Percentiles rank a stretch among this genome's conserved stretches.
Evolutionary conservation across 2,888 invertebrate species (phyloP).

Genomic region (Ptilodon capucinus): DNA sequence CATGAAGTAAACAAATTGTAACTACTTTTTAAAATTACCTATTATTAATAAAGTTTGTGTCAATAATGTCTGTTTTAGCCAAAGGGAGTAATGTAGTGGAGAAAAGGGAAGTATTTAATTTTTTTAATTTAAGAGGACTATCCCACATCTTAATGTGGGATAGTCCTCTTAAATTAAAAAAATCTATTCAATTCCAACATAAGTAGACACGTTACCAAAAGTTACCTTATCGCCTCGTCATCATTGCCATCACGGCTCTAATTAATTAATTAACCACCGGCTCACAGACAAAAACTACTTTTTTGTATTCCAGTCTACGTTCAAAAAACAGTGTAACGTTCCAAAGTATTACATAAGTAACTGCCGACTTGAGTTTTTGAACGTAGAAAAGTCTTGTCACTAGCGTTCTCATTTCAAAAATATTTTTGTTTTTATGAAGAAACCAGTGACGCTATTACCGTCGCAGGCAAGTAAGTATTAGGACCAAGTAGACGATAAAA

Average conservation of each 20-base stretch:
- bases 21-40: too few relatives aligned
- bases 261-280: slow-evolving; percentile 25
- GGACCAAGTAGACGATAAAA: slow-evolving; percentile 17
- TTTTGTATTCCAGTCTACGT: slow-evolving; percentile 3
- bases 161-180: too few relatives aligned
- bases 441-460: not conserved
- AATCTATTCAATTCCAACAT: too few relatives aligned
- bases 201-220: not conserved
- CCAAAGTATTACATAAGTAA: slow-evolving; percentile 19
- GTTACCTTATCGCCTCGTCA: slow-evolving; percentile 8
- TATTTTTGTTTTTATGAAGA: not conserved
- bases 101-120: too few relatives aligned
- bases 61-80: too few relatives aligned
- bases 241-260: slow-evolving; percentile 3
- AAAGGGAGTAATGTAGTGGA: too few relatives aligned
- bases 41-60: too few relatives aligned
- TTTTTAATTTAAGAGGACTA: too few relatives aligned
- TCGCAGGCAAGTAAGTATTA: not conserved
- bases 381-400: too few relatives aligned
- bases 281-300: slow-evolving; percentile 8
- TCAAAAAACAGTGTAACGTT: slow-evolving; percentile 22
- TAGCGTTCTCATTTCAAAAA: not conserved
- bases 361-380: too few relatives aligned
- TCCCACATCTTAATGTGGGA: too few relatives aligned
- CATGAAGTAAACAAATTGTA: too few relatives aligned